A percentile compares a stretch with the other conserved stretches of the same genome.
Conservation (phyloP, 2,113 vertebrate species). For the Misgurnus mizolepis region DNA sequence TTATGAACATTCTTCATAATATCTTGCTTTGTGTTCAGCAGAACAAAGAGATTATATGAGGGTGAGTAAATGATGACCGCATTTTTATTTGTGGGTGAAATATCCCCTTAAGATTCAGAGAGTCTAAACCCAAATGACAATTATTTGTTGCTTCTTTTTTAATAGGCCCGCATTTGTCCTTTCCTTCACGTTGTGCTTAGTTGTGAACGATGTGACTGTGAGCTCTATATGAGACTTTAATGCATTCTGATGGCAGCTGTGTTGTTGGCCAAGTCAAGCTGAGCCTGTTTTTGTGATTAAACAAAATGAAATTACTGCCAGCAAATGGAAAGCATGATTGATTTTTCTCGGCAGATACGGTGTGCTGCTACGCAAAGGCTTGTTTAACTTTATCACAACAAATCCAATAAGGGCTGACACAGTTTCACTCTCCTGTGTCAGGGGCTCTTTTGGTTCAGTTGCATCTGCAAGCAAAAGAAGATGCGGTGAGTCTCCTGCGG, state of each 20-base stretch:
- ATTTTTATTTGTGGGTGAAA: too few species aligned
- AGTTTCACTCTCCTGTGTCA: constrained; percentile 56
- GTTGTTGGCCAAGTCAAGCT: constrained; percentile 53
- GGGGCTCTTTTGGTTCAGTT: constrained; percentile 46
- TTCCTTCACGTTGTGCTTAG: background rate
- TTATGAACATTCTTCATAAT: too few species aligned
- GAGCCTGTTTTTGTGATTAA: constrained; percentile 66
- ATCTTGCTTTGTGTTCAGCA: too few species aligned
- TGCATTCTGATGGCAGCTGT: constrained; percentile 59
- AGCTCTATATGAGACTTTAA: constrained; percentile 55
- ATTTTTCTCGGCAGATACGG: constrained; percentile 65
- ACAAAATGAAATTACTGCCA: constrained; percentile 70
- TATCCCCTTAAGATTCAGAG: background rate
- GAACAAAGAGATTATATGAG: too few species aligned
- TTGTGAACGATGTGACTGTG: constrained; percentile 27
- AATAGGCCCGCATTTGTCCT: constrained; percentile 22
- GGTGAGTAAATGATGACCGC: too few species aligned
- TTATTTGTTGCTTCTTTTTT: constrained; percentile 19
- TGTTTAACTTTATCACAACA: constrained; percentile 68
- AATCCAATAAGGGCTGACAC: constrained; percentile 60
- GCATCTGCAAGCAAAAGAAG: constrained; percentile 28
- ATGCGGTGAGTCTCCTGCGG: background rate
- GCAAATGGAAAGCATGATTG: constrained; percentile 64
- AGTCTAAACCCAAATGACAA: background rate
- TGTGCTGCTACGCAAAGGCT: constrained; percentile 55